phyloP scores from a whole-genome alignment of 64 coral and sea anemone species.

The Acropora yongei region DNA sequence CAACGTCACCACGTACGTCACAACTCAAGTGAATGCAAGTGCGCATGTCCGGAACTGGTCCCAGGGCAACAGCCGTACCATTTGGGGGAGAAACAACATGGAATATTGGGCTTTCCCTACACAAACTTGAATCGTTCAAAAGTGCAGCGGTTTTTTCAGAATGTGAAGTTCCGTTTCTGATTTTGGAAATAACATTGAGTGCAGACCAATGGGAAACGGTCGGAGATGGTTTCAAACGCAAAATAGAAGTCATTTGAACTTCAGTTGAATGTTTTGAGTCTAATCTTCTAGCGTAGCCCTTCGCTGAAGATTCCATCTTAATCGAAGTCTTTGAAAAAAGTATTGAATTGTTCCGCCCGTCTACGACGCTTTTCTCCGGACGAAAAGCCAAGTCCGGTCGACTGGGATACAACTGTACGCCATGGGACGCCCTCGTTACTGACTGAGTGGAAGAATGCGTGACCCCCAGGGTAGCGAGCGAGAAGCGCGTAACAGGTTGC shows the following conservation, averaged over 20 bases:
- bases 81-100: not conserved
- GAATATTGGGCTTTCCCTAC: not conserved
- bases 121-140: not conserved
- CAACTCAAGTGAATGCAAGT: slow-evolving; percentile 52
- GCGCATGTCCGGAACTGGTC: slow-evolving; percentile 21
- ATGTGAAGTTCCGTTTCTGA: not conserved
- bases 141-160: not conserved
- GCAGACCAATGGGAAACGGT: too few species aligned
- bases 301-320: not conserved
- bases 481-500: not conserved
- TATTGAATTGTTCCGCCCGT: not conserved
- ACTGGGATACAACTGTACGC: not conserved
- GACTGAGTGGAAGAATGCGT: not conserved
- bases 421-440: not conserved
- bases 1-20: slow-evolving; percentile 66
- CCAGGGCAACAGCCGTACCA: not conserved
- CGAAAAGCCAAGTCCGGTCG: not conserved
- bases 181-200: not conserved
- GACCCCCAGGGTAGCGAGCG: not conserved
- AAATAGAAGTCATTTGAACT: not conserved
- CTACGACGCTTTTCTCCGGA: not conserved
- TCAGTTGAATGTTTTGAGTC: not conserved
- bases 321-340: not conserved
- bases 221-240: not conserved
- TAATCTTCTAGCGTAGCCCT: not conserved